Base-by-base conservation (phyloP, 1,140 invertebrate species). In the Myzus persicae region DNA sequence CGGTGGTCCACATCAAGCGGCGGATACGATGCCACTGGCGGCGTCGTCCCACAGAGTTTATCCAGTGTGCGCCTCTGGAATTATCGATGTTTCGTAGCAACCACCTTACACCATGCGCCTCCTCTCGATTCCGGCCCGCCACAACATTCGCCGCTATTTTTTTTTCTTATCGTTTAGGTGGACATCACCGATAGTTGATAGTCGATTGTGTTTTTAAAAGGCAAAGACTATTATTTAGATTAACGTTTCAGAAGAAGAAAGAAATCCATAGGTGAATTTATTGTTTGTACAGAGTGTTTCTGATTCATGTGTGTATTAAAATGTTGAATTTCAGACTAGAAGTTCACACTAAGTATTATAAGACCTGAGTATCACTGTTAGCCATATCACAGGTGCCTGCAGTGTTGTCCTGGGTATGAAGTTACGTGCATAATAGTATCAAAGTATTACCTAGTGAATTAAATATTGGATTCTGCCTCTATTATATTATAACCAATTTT, bases 41-140 rank as follows among this genome's bases (percentile, higher is more conserved):
- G 91, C 91, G 91, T 92, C n/a, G 91, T 92, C 91, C 91, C 90
- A 42, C 44, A 76, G 9, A 48, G 67, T 92, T 92, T 92, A 84
- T 84, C 91, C 91, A 38, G 91, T 36, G 67, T 36, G 91, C 91
- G 91, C 91, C 91, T 92, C 91, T 51, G 91, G 76, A 92, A 81
- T 82, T 92, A 92, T 92, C 91, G 91, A 92, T 92, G 91, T 92
- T 92, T 48, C 67, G 88, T 51, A 42, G 59, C 90, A 91, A 91
- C 90, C 90, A 91, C 90, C 67, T 91, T 91, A 67, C 90, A 11
- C 40, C 59, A 81, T 24, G 67, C 91, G 59, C 42, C 67, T 76
- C 31, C 90, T 91, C 90, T 91, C 26, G 42, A 44, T 87, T 40
- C 59, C 42, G 31, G 38, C 90, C 90, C 26, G 18, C 24, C 38